Base-by-base conservation (phyloP, 2,888 invertebrate species). In the Tetanocera ferruginea region DNA sequence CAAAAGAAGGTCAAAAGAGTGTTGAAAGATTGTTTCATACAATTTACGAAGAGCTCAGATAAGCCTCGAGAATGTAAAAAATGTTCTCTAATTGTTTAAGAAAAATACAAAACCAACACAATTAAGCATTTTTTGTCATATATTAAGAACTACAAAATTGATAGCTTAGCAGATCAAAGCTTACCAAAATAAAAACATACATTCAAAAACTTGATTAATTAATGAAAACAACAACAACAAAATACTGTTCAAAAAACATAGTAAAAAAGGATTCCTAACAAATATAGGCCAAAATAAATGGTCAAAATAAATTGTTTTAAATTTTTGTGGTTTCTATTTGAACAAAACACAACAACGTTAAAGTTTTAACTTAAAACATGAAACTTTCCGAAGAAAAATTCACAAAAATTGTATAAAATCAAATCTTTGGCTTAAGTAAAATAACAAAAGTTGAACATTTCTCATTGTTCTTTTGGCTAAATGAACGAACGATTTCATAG, bases 241-340 rank as follows among this genome's bases (percentile, higher is more conserved):
- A 62, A 5, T 23, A 49, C 49, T 14, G 8, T 49, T 49, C 6
- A 60, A 23, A 23, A 14, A 19, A 25, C 5, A 25, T 9, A 19
- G 25, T 11, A 25, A 19, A 25, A 60, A 60, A 60, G 60, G 19
- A 67, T 37, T 69, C 43, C 43, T 14, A 28, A 23, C 49, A 23
- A 28, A 69, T 51, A n/a, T n/a, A n/a, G n/a, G n/a, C n/a, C n/a
- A n/a, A 51, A 69, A 51, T 25, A 62, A 74, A n/a, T n/a, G n/a
- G n/a, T 51, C 49, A 74, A 64, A 43, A 51, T 64, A 74, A 74
- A 74, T 74, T 74, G 64, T 52, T 74, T 62, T 74, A n/a, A 28
- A 74, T 64, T 62, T 51, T 64, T 73, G 60, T 60, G 72, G 72
- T 37, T 34, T 37, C 55, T 17, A 51, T 11, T 19, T n/a, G 25